A percentile compares a stretch with the other conserved stretches of the same genome.
phyloP scores from a whole-genome alignment of 2,113 vertebrate genomes.

The Rhabdornis inornatus region DNA sequence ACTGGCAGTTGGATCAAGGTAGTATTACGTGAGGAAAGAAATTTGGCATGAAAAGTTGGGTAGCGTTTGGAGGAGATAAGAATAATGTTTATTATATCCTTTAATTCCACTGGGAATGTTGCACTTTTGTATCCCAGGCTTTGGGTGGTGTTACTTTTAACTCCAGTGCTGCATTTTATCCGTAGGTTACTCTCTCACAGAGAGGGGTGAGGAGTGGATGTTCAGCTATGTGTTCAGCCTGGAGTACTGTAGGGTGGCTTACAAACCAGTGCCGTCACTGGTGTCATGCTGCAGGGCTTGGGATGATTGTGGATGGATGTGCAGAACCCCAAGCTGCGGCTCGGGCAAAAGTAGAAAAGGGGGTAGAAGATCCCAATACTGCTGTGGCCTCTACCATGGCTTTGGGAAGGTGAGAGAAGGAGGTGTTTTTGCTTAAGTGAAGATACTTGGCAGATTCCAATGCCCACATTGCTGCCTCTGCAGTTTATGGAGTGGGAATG shows the following conservation, averaged over 20 bases:
- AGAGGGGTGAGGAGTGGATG: background rate
- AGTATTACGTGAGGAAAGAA: background rate
- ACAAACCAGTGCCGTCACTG: background rate
- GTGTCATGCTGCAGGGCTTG: background rate
- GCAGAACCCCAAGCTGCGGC: background rate
- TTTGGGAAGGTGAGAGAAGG: background rate
- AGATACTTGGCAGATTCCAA: background rate
- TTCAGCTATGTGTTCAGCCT: background rate
- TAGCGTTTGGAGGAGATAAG: background rate
- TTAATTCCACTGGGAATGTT: background rate
- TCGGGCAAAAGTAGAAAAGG: background rate
- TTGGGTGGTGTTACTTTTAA: background rate
- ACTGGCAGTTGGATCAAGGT: background rate
- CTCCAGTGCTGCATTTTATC: rapidly evolving
- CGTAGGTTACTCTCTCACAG: background rate
- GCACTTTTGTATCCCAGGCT: rapidly evolving
- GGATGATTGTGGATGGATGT: background rate
- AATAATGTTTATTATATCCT: background rate
- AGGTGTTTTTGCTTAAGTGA: background rate
- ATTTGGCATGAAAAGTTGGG: background rate
- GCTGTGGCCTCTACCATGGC: background rate
- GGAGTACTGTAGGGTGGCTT: background rate
- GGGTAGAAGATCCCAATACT: background rate
- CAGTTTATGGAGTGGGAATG: background rate
- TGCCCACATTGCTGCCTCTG: background rate